Base-by-base conservation (phyloP, 2,888 invertebrate genomes). In the Ophioninae sp. region DNA sequence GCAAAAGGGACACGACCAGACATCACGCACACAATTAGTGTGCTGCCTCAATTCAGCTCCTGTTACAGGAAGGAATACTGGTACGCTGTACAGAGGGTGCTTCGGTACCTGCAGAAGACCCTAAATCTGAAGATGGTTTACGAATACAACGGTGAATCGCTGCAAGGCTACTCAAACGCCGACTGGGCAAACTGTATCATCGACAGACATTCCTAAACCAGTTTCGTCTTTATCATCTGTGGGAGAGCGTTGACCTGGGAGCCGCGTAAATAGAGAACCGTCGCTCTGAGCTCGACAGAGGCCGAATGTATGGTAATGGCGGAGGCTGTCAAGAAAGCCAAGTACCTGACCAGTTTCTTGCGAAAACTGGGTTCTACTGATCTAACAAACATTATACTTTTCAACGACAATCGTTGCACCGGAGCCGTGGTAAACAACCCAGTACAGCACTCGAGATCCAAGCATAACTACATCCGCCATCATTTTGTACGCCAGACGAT, bases 101-200 rank as follows among this genome's bases (percentile, higher is more conserved):
- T 91, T 13, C 82, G 89, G 5, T 92, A 91, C 61, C 39, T 90
- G 7, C 85, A 85, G 30, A 85, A 84, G 5, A 90, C 88, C 0
- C 62, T 64, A 17, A 59, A 86, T 67, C 41, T 84, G 3, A 86
- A 88, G 39, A 75, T 91, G 10, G 37, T 65, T 0, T 90, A 84
- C 78, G 56, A 65, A 7, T 23, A 67, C 21, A 44, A 39, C 3
- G 41, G 37, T 13, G 75, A 79, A 2, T 23, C 67, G 1, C 30
- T 90, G 20, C n/a, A 56, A 8, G 88, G 87, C 2, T 90, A 68
- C 61, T 85, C 85, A 6, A 91, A 91, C 83, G 86, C 90, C 0
- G 90, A 90, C 72, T 88, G 86, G 85, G 88, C 80, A 0, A 85
- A 73, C 7, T 87, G 86, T 50, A 62, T 39, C n/a, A 50, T 50